Conservation (phyloP, 64 coral and sea anemone species). For the Montipora capricornis region DNA sequence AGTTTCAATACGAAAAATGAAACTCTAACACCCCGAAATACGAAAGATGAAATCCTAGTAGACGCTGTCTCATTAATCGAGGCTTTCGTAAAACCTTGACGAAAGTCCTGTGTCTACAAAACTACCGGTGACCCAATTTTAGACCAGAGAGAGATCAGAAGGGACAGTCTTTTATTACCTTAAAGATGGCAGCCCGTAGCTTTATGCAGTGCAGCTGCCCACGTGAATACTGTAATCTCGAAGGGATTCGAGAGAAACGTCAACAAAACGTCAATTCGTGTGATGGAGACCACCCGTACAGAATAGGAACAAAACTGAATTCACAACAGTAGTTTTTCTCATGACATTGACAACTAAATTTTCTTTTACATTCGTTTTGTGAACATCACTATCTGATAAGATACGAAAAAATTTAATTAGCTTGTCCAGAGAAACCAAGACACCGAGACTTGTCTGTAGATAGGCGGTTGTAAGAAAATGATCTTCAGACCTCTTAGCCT, state of each 20-base stretch:
- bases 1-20: too few species aligned
- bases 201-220: background rate
- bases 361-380: background rate
- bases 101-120: too few species aligned
- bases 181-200: background rate
- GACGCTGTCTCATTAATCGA: too few species aligned
- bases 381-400: background rate
- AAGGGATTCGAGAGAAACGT: background rate
- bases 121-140: too few species aligned
- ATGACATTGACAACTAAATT: conserved; percentile 12
- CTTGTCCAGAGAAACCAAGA: background rate
- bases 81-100: too few species aligned
- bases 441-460: background rate
- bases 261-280: conserved; percentile 2
- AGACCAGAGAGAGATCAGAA: too few species aligned
- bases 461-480: background rate
- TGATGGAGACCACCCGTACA: conserved; percentile 18
- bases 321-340: conserved; percentile 1
- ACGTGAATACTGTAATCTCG: background rate
- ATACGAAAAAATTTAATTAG: conserved; percentile 10
- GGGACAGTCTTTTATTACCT: too few species aligned
- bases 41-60: too few species aligned
- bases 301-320: background rate
- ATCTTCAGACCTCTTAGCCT: background rate
- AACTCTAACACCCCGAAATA: too few species aligned